Evolutionary conservation across 2,113 vertebrate genomes (phyloP).

Genomic region (Pachypanchax playfairii): DNA sequence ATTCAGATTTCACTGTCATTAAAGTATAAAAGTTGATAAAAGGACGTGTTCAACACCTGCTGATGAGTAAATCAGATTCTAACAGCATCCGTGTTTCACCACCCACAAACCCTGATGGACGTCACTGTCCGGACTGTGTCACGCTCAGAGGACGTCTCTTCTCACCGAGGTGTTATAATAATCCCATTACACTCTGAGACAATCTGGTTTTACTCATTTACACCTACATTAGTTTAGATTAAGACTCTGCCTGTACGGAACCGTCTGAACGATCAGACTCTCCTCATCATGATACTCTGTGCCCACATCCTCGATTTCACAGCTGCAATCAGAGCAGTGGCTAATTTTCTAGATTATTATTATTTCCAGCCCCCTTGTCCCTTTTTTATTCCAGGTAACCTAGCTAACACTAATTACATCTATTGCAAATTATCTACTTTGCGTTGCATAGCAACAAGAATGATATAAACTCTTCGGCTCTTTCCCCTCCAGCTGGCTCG

Average conservation of each 20-base stretch:
- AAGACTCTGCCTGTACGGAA: neutral
- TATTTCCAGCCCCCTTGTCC: constrained; percentile 44
- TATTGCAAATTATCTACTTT: constrained; percentile 59
- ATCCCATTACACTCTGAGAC: neutral
- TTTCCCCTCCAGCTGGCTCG: constrained; percentile 35
- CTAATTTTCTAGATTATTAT: constrained; percentile 60
- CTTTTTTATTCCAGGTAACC: constrained; percentile 49
- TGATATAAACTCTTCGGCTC: constrained; percentile 51
- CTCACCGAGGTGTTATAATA: neutral
- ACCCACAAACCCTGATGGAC: too few species aligned
- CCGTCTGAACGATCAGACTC: constrained; percentile 12
- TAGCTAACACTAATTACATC: constrained; percentile 61
- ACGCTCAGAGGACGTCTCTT: neutral
- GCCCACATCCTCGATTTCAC: constrained; percentile 30
- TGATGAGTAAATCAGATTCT: too few species aligned
- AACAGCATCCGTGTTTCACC: too few species aligned
- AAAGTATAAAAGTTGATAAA: too few species aligned
- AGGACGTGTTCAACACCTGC: too few species aligned
- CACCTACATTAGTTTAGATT: neutral
- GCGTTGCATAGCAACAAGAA: constrained; percentile 59
- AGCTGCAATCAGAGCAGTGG: constrained; percentile 41
- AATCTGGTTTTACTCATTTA: neutral
- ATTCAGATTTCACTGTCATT: too few species aligned
- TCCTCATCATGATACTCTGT: neutral
- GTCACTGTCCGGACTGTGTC: too few species aligned